phyloP scores from a whole-genome alignment of 2,113 vertebrate species.

The Nothobranchius kuhntae region DNA sequence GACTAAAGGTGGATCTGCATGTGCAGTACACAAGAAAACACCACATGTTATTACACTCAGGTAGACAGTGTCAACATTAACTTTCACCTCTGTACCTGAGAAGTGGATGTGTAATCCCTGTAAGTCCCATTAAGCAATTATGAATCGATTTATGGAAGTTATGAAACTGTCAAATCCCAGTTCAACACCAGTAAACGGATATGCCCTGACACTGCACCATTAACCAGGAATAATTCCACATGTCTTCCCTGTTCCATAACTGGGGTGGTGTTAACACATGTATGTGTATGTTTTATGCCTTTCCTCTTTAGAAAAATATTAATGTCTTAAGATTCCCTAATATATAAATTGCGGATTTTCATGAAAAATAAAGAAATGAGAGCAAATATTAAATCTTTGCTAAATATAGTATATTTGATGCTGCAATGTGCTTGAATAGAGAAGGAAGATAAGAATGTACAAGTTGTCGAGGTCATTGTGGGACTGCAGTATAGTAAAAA shows the following conservation, averaged over 20 bases:
- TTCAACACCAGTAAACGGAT: conserved; percentile 21
- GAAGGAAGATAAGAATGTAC: conserved; percentile 7
- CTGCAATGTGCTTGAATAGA: conserved; percentile 6
- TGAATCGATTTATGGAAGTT: conserved; percentile 35
- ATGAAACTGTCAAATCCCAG: conserved; percentile 30
- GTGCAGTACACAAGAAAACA: conserved; percentile 5
- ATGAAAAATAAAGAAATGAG: neutral
- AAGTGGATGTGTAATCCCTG: conserved; percentile 19
- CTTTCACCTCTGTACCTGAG: conserved; percentile 30
- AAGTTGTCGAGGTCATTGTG: neutral
- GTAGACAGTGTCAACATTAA: conserved; percentile 33
- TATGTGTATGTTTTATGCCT: conserved; percentile 12
- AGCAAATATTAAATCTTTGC: neutral
- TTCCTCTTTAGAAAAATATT: neutral
- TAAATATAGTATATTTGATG: conserved; percentile 12
- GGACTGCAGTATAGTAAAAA: neutral
- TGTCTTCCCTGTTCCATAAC: conserved; percentile 14
- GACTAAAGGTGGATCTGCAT: conserved; percentile 9
- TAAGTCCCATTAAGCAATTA: conserved; percentile 25
- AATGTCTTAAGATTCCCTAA: conserved; percentile 42
- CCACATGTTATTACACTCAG: conserved; percentile 28
- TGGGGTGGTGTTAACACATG: conserved; percentile 12
- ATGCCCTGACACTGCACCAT: conserved; percentile 29
- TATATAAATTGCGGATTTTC: conserved; percentile 33
- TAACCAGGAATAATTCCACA: conserved; percentile 48